phyloP scores from a whole-genome alignment of 2,888 invertebrate species.

The Gymnocheta viridis region DNA sequence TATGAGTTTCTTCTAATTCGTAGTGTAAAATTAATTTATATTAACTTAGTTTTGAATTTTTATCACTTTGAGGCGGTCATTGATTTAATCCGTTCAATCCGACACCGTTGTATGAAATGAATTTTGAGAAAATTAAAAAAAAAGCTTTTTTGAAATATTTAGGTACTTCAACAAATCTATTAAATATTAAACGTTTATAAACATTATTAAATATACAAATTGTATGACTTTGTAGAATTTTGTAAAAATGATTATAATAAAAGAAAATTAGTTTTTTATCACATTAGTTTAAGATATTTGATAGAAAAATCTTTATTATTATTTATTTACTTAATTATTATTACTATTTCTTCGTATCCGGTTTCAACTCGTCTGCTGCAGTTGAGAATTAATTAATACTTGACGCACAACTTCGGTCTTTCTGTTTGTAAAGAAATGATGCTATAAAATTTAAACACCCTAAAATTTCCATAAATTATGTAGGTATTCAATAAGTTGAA shows the following conservation, averaged over 20 bases:
- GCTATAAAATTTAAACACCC: not conserved
- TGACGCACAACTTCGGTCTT: not conserved
- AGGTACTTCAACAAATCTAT: constrained; percentile 4
- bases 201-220: constrained; percentile 26
- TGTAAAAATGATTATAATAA: not conserved
- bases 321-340: not conserved
- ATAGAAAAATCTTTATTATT: too few species aligned
- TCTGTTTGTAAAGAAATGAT: not conserved
- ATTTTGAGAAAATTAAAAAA: constrained; percentile 10
- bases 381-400: not conserved
- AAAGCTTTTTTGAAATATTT: constrained; percentile 35
- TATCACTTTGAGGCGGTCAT: not conserved
- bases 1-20: not conserved
- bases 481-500: too few species aligned
- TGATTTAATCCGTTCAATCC: not conserved
- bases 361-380: not conserved
- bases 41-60: constrained; percentile 5
- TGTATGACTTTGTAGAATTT: not conserved
- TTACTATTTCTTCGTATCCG: too few species aligned
- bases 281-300: not conserved
- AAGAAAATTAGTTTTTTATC: not conserved
- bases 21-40: not conserved
- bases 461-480: not conserved
- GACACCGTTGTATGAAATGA: not conserved
- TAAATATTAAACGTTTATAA: constrained; percentile 27